phyloP scores from a whole-genome alignment of 35 echinoderm and acorn worm species.

The Ptychodera flava region DNA sequence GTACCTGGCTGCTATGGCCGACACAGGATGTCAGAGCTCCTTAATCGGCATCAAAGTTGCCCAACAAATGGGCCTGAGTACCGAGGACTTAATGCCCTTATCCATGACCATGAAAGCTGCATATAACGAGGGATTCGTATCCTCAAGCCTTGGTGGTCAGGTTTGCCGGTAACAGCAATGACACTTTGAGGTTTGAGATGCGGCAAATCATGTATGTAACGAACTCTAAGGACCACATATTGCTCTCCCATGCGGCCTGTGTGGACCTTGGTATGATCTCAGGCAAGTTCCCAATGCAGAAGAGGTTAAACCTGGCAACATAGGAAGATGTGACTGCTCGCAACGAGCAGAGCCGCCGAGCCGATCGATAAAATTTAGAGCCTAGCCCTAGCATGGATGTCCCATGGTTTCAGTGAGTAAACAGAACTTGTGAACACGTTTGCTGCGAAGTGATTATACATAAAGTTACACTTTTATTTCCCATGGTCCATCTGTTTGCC shows the following conservation, averaged over 20 bases:
- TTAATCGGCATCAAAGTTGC: slow-evolving; percentile 8
- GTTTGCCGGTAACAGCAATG: not conserved
- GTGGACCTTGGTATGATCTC: slow-evolving; percentile 9
- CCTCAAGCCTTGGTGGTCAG: not conserved
- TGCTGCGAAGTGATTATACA: no score
- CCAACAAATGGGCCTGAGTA: slow-evolving; percentile 12
- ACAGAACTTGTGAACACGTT: no score
- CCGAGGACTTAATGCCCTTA: slow-evolving; percentile 27
- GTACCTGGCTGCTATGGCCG: slow-evolving; percentile 23
- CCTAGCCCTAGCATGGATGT: no score
- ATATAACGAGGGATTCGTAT: slow-evolving; percentile 24
- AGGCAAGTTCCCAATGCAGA: not conserved
- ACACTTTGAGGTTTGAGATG: not conserved
- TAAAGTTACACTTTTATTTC: no score
- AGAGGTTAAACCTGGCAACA: not conserved
- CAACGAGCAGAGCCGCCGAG: slow-evolving; percentile 7
- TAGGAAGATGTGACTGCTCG: not conserved
- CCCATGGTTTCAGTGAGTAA: no score
- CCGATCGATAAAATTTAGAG: no score
- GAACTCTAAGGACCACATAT: not conserved
- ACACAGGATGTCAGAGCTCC: slow-evolving; percentile 38
- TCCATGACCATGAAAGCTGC: slow-evolving; percentile 45
- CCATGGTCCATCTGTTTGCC: no score
- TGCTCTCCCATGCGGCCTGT: slow-evolving; percentile 10
- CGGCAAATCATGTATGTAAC: no score